Conservation (phyloP, 2,797 vertebrate species). For the Esox masquinongy region DNA sequence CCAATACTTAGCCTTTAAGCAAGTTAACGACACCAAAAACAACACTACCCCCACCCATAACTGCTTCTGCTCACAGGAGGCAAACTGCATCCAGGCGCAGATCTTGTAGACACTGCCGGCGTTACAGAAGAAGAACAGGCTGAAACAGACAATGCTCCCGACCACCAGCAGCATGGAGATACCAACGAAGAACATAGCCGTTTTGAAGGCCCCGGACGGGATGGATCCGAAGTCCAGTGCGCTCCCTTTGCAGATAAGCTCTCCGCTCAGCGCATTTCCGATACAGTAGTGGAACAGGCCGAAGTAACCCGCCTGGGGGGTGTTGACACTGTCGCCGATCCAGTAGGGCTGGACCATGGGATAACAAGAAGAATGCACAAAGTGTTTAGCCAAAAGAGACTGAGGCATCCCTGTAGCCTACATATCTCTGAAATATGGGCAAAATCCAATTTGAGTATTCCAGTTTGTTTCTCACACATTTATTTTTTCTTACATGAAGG, state of each 20-base stretch:
- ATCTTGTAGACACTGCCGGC: constrained; percentile 96
- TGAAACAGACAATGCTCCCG: constrained; percentile 90
- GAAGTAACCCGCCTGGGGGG: constrained; percentile 95
- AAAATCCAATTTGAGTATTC: too few species aligned
- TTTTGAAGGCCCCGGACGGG: constrained; percentile 95
- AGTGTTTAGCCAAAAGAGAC: background rate
- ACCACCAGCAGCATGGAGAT: constrained; percentile 92
- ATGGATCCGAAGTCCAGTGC: constrained; percentile 93
- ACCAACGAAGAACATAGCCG: constrained; percentile 97
- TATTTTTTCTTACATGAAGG: too few species aligned
- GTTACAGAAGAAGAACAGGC: constrained; percentile 96
- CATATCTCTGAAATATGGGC: too few species aligned
- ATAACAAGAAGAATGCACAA: background rate
- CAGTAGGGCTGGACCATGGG: constrained; percentile 88
- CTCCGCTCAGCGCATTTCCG: constrained; percentile 92
- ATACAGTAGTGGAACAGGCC: constrained; percentile 97
- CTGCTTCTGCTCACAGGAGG: constrained; percentile 80
- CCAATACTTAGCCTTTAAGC: too few species aligned
- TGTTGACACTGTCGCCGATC: constrained; percentile 97
- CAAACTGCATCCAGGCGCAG: constrained; percentile 98
- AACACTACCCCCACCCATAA: background rate
- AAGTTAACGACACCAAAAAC: background rate
- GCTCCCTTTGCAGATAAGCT: constrained; percentile 95
- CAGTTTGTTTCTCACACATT: too few species aligned
- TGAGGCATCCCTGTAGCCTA: too few species aligned